Conservation (phyloP, 1,140 invertebrate genomes). For the Brachionus paranguensis region DNA sequence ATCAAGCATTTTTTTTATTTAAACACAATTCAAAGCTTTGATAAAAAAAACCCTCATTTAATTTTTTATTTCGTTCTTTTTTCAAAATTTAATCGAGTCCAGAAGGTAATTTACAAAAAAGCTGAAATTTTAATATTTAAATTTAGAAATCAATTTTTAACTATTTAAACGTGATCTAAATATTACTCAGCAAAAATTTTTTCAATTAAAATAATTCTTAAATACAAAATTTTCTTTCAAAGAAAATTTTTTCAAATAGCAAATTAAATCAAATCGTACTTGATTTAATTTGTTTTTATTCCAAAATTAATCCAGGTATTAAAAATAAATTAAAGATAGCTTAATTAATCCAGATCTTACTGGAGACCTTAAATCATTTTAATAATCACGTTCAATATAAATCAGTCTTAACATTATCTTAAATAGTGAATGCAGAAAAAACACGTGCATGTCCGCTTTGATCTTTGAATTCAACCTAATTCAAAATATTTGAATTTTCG, state of each 20-base stretch:
- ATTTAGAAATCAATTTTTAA: too few relatives aligned
- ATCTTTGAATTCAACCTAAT: not conserved
- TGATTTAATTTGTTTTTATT: not conserved
- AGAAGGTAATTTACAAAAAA: not conserved
- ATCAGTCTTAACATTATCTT: slow-evolving; percentile 2
- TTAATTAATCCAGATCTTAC: not conserved
- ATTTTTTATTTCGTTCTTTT: not conserved
- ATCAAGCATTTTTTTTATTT: not conserved
- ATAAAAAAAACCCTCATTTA: not conserved
- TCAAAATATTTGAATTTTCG: not conserved
- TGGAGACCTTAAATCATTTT: not conserved
- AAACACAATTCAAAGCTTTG: not conserved
- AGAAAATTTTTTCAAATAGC: too few relatives aligned
- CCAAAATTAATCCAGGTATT: not conserved
- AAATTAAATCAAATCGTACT: too few relatives aligned
- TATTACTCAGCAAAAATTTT: not conserved
- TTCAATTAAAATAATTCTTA: not conserved
- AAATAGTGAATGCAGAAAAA: not conserved
- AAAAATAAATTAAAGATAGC: not conserved
- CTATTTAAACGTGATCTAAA: too few relatives aligned
- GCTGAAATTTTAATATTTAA: not conserved
- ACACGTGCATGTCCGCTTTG: not conserved
- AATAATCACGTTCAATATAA: not conserved
- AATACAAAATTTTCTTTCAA: not conserved
- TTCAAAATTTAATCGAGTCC: not conserved